Conservation (phyloP, 2,888 invertebrate genomes). For the Craniophora ligustri region DNA sequence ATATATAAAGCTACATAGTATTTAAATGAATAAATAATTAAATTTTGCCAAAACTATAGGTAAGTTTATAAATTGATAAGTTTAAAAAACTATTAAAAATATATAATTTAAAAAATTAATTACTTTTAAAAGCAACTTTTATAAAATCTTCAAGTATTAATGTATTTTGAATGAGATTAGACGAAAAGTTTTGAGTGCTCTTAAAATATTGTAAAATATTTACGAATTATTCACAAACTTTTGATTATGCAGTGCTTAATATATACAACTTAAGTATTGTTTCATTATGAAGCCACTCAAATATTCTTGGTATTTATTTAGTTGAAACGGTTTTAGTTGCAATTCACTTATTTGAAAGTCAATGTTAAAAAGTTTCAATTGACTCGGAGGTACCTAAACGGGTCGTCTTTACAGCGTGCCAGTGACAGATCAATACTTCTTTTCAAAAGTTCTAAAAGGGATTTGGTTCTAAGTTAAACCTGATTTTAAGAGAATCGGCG, state of each 20-base stretch:
- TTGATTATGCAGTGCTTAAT: conserved; percentile 21
- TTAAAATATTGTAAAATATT: conserved; percentile 18
- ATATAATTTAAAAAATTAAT: no score
- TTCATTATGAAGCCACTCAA: conserved; percentile 23
- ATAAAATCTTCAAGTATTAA: background rate
- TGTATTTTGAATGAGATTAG: conserved; percentile 13
- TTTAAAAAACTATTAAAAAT: no score
- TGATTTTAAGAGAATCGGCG: conserved; percentile 79
- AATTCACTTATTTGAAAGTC: conserved; percentile 45
- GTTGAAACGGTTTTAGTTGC: conserved; percentile 31
- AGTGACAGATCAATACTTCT: conserved; percentile 81
- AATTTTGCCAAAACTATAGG: no score
- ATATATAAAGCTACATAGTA: no score
- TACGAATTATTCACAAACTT: conserved; percentile 34
- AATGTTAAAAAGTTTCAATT: conserved; percentile 48
- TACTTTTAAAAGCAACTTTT: no score
- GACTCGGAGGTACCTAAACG: conserved; percentile 31
- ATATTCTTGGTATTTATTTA: conserved; percentile 34
- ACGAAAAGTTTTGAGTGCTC: conserved; percentile 13
- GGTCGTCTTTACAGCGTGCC: conserved; percentile 56
- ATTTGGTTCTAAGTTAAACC: conserved; percentile 82
- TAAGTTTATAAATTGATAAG: no score
- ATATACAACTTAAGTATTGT: conserved; percentile 13
- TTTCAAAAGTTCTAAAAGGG: conserved; percentile 76
- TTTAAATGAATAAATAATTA: no score